Evolutionary conservation across 2,888 invertebrate species (phyloP).

Genomic region (Agelastica alni): DNA sequence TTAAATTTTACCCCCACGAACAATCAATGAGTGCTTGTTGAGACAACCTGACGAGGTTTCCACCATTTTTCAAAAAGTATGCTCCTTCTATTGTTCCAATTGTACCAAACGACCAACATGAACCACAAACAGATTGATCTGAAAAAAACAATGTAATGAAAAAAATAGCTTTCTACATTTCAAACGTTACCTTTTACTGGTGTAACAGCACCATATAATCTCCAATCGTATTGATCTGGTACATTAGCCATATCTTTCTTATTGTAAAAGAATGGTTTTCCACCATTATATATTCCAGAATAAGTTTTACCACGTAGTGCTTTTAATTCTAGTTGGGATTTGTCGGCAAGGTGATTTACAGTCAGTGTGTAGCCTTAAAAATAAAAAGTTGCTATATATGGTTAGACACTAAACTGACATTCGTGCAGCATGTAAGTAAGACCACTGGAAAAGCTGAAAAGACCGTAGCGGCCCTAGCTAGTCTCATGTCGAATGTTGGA

Average conservation of each 20-base stretch:
- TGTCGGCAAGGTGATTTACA: conserved; percentile 88
- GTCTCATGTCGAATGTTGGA: no score
- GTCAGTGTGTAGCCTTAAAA: conserved; percentile 70
- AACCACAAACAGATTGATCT: conserved; percentile 97
- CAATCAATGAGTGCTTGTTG: conserved; percentile 95
- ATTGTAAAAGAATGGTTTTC: conserved; percentile 78
- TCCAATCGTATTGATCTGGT: conserved; percentile 87
- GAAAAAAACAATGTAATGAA: conserved; percentile 24
- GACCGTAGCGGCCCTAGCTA: no score
- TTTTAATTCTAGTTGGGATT: conserved; percentile 74
- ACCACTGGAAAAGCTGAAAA: no score
- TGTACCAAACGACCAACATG: conserved; percentile 97
- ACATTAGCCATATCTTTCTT: conserved; percentile 59
- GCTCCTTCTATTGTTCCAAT: conserved; percentile 93
- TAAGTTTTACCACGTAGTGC: conserved; percentile 72
- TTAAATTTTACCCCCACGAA: conserved; percentile 79
- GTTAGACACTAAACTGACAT: no score
- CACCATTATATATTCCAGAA: conserved; percentile 71
- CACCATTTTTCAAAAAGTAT: conserved; percentile 80
- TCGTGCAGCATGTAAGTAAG: no score
- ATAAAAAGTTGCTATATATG: conserved; percentile 1
- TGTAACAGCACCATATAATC: conserved; percentile 88
- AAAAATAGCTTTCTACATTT: no score
- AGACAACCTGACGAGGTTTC: conserved; percentile 79
- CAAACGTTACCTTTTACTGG: conserved; percentile 92